Evolutionary conservation across 1,140 invertebrate species (phyloP).

Genomic region (Megalopta genalis): DNA sequence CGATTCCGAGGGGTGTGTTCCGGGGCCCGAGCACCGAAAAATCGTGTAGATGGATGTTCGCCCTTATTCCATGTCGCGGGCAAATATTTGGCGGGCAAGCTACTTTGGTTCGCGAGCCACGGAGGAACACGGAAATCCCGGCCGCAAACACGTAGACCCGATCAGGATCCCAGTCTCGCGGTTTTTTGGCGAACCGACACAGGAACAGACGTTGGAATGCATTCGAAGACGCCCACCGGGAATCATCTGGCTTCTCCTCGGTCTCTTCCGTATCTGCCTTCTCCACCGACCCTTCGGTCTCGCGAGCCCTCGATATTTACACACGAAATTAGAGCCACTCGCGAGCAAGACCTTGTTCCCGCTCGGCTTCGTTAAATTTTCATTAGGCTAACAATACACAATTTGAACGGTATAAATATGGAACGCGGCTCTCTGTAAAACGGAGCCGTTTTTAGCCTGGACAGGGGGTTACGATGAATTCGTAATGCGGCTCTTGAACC

Average conservation of each 20-base stretch:
- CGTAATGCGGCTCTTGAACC: background rate
- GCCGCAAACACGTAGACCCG: constrained; percentile 36
- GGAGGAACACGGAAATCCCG: constrained; percentile 39
- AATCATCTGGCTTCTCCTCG: background rate
- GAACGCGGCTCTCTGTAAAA: background rate
- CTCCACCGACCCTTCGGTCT: no score
- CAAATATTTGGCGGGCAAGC: constrained; percentile 54
- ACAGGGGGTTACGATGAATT: constrained; percentile 7
- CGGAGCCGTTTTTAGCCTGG: background rate
- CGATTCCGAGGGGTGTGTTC: no score
- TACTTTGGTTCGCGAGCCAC: constrained; percentile 11
- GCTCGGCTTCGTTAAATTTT: constrained; percentile 21
- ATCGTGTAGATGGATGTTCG: constrained; percentile 25
- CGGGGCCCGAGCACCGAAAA: constrained; percentile 9
- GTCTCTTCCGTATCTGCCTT: constrained; percentile 7
- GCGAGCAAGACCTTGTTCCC: background rate
- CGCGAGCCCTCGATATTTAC: constrained; percentile 31
- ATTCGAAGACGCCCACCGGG: background rate
- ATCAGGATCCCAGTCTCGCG: constrained; percentile 10
- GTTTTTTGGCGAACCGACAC: constrained; percentile 5
- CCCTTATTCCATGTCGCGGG: constrained; percentile 12
- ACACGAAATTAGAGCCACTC: constrained; percentile 31
- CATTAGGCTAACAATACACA: constrained; percentile 20
- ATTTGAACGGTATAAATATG: constrained; percentile 32
- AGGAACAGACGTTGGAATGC: no score